Evolutionary conservation across 2,113 vertebrate species (phyloP), one percentile per base, ranked within the genome.

Genomic region (Ifrita kowaldi): DNA sequence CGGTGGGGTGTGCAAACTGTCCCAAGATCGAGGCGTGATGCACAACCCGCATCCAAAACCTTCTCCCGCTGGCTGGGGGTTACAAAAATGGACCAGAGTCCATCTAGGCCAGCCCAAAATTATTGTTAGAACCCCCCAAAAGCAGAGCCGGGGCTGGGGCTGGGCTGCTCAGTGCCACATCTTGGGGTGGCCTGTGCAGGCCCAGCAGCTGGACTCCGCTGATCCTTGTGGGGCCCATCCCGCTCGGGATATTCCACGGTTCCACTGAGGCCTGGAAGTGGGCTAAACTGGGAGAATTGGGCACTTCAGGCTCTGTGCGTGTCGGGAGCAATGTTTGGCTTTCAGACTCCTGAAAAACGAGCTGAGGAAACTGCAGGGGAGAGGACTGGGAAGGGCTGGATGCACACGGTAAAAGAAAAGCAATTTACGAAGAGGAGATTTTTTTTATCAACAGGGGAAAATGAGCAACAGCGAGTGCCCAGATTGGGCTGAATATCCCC

Each of bases 231-330:
- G 14, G 23, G 22, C n/a, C 74, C 44, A 60, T 60, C 47, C 62
- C 68, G 0, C 39, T 53, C 2, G 2, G 20, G 53, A 7, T 39
- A 24, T 65, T 44, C 23, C 28, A 10, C 2, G 2, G 14, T 35
- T 68, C 53, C n/a, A 20, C n/a, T 13, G 5, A 62, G 24, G 32
- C 9, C 30, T 83, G 35, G 33, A 39, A 64, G 47, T 35, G n/a
- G 53, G 71, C 6, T 44, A 11, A 39, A 62, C 2, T 2, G 19
- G 33, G 52, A 55, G 11, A 75, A 57, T 0, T 12, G 6, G 14
- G 33, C 3, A 11, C 14, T 86, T 89, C 26, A 32, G 63, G 12
- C n/a, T 46, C 7, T 42, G 1, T 23, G 13, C 23, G 11, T 14
- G 1, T 17, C 50, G 17, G 41, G 22, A 18, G 17, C 37, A 18